Conservation (phyloP, 2,797 vertebrate genomes). For the Ibycter americanus region DNA sequence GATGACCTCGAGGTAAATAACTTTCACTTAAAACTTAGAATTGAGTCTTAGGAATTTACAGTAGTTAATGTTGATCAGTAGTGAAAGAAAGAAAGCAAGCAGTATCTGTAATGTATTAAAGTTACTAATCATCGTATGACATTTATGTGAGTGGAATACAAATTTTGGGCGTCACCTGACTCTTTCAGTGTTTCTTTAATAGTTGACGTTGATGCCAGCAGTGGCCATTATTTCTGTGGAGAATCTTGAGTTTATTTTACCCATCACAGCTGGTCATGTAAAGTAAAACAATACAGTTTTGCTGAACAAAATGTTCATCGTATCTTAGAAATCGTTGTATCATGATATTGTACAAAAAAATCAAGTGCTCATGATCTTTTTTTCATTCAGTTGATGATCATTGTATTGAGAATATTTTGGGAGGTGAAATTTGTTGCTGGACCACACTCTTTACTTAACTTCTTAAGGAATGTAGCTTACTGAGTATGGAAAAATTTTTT, state of each 20-base stretch:
- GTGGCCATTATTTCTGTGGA: neutral
- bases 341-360: neutral
- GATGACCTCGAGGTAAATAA: slow-evolving; percentile 92
- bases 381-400: neutral
- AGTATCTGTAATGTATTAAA: neutral
- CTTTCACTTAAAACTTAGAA: neutral
- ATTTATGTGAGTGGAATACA: neutral
- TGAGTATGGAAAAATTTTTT: neutral
- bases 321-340: neutral
- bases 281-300: neutral
- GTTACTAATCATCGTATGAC: neutral
- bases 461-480: neutral
- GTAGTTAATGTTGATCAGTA: neutral
- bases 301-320: neutral
- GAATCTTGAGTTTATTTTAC: neutral
- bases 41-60: neutral
- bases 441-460: neutral
- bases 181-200: neutral
- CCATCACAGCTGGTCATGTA: neutral
- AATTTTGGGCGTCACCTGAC: neutral
- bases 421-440: neutral
- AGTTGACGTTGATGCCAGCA: neutral
- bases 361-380: neutral
- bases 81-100: neutral
- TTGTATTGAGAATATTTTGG: neutral